phyloP scores from a whole-genome alignment of 2,113 vertebrate species.

The Chlorocebus sabaeus region DNA sequence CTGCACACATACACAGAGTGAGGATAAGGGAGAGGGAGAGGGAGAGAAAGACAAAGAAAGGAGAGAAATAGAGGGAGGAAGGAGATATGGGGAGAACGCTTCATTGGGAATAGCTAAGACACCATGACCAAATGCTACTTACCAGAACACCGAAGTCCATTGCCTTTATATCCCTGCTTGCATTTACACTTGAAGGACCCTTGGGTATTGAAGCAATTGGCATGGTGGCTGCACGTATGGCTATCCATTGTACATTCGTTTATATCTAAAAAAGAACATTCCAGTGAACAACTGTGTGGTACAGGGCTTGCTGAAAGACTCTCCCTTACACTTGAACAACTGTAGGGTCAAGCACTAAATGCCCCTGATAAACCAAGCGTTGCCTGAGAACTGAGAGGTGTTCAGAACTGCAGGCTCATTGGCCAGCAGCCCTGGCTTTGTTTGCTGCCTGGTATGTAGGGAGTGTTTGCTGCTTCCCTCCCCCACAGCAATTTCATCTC shows the following conservation, averaged over 20 bases:
- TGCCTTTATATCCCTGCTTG: slow-evolving; percentile 92
- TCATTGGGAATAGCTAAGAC: not conserved
- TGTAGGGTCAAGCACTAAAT: not conserved
- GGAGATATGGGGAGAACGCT: not conserved
- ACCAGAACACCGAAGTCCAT: slow-evolving; percentile 91
- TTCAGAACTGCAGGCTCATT: not conserved
- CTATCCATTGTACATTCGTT: slow-evolving; percentile 89
- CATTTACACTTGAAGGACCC: slow-evolving; percentile 96
- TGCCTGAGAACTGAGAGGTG: not conserved
- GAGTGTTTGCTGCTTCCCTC: not conserved
- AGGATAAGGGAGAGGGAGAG: not conserved
- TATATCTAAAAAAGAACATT: slow-evolving; percentile 83
- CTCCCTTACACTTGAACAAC: not conserved
- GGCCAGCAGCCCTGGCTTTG: not conserved
- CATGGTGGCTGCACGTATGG: slow-evolving; percentile 89
- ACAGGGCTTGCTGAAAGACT: not conserved
- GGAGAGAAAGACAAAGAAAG: not conserved
- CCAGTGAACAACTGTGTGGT: not conserved
- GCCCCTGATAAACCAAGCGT: not conserved
- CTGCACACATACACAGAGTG: not conserved
- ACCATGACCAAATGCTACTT: slow-evolving; percentile 74
- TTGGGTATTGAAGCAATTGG: slow-evolving; percentile 91
- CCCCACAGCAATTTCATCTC: not conserved
- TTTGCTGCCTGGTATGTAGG: not conserved
- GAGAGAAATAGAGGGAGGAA: not conserved